Base-by-base conservation (phyloP, 92 coral and sea anemone genomes). In the Parazoanthus swiftii region DNA sequence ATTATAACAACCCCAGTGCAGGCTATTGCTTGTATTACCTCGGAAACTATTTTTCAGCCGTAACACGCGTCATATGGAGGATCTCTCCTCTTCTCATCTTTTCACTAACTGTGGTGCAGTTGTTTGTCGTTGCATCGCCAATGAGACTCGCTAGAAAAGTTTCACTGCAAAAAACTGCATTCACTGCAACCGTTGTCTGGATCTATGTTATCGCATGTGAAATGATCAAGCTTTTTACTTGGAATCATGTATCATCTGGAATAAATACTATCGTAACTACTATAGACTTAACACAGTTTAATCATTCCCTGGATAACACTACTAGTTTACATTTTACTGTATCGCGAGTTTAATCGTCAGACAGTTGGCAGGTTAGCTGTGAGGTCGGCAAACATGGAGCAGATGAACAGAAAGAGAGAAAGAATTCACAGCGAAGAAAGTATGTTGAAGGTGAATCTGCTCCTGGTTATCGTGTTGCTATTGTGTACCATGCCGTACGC, bases 51-150 rank as follows among this genome's bases (percentile, higher is more conserved):
- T 48, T 82, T 67, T 82, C 86, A 1, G 76, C 38, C n/a, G 58
- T 82, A 26, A 82, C 86, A 42, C 86, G 86, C 38, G 35, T 65
- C 18, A 67, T 67, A 26, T 82, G 86, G 86, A 82, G 67, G 38
- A 82, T 82, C 38, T 82, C 86, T 43, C 86, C 86, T 2, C 86
- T 82, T 39, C 86, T 63, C n/a, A 82, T 82, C 3, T 82, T 67
- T 20, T 72, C 86, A 58, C 23, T 58, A 58, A 58, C 66, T 58
- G 66, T 58, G 23, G 66, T 58, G 66, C 66, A 58, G 21, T 58
- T 58, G 66, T 15, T 58, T 58, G 18, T 58, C 9, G 18, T 58
- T 20, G 66, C 66, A 58, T 58, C 66, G 66, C 79, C 79, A 6
- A 1, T 74, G 50, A 74, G 46, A 37, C 23, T 35, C 23, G 48